Percentiles rank a stretch among this genome's conserved stretches.
Evolutionary conservation across 2,113 vertebrate species (phyloP).

Genomic region (Meriones unguiculatus): DNA sequence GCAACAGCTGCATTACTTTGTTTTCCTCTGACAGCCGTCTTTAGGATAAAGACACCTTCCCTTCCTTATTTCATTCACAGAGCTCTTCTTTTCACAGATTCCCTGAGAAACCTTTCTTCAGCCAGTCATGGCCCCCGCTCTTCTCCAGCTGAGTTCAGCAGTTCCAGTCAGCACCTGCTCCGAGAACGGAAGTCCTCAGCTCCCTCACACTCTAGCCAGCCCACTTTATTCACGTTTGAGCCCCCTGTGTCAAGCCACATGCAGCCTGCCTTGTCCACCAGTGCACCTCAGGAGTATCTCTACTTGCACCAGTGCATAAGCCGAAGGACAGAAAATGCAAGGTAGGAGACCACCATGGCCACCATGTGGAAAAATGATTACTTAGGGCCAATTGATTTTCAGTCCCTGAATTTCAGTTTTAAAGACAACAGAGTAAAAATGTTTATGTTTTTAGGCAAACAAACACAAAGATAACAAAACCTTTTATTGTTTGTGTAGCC

Average conservation of each 20-base stretch:
- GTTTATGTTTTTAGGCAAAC: background rate
- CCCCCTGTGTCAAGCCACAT: constrained; percentile 87
- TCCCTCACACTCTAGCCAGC: constrained; percentile 96
- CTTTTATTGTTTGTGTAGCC: background rate
- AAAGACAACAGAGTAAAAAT: background rate
- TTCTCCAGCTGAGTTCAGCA: constrained; percentile 91
- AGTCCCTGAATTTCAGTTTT: background rate
- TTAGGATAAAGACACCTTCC: background rate
- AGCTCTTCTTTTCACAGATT: constrained; percentile 86
- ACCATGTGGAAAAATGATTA: rapidly evolving
- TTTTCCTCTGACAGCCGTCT: background rate
- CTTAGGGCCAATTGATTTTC: background rate
- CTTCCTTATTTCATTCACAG: background rate
- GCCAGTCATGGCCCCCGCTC: constrained; percentile 91
- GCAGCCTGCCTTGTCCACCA: constrained; percentile 94
- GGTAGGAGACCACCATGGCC: constrained; percentile 86
- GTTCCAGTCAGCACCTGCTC: constrained; percentile 90
- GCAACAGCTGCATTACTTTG: background rate
- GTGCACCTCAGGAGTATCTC: constrained; percentile 98
- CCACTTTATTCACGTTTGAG: constrained; percentile 97
- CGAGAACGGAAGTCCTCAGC: constrained; percentile 93
- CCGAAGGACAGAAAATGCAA: constrained; percentile 94
- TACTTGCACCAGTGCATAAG: constrained; percentile 99
- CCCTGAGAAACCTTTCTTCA: constrained; percentile 88
- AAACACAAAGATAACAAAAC: background rate